phyloP scores from a whole-genome alignment of 2,113 vertebrate genomes.

The Thymallus thymallus region DNA sequence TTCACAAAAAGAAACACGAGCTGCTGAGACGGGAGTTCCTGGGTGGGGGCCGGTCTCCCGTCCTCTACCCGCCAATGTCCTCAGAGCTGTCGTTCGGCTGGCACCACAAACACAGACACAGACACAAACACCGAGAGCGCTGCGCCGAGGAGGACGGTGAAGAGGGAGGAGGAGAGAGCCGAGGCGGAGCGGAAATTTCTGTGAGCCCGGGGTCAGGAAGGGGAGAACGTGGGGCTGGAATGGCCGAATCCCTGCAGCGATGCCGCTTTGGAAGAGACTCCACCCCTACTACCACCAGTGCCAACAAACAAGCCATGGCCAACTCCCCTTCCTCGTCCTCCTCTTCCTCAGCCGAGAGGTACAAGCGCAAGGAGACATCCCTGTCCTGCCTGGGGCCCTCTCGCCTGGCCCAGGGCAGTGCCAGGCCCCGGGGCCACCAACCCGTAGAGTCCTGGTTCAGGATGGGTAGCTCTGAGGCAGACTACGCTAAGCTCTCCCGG shows the following conservation, averaged over 20 bases:
- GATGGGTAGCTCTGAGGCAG: constrained; percentile 67
- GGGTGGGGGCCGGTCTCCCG: constrained; percentile 82
- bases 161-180: constrained; percentile 44
- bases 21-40: constrained; percentile 91
- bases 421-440: constrained; percentile 53
- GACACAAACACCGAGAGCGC: constrained; percentile 91
- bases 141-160: constrained; percentile 66
- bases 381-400: constrained; percentile 75
- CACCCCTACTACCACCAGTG: constrained; percentile 47
- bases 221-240: constrained; percentile 65
- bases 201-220: constrained; percentile 62
- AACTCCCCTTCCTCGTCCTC: constrained; percentile 79
- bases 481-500: constrained; percentile 72
- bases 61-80: constrained; percentile 91
- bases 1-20: constrained; percentile 98
- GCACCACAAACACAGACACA: constrained; percentile 98
- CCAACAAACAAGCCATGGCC: constrained; percentile 59
- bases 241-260: constrained; percentile 87
- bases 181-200: constrained; percentile 49
- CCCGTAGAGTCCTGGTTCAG: constrained; percentile 74
- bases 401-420: constrained; percentile 52
- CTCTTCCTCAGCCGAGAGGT: constrained; percentile 79
- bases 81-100: constrained; percentile 95
- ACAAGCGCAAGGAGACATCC: constrained; percentile 76
- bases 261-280: constrained; percentile 88